These are phyloP conservation scores for Phortica okadai DNA, from an alignment of 2,888 invertebrate genomes.

Conservation along the genomic window DNA sequence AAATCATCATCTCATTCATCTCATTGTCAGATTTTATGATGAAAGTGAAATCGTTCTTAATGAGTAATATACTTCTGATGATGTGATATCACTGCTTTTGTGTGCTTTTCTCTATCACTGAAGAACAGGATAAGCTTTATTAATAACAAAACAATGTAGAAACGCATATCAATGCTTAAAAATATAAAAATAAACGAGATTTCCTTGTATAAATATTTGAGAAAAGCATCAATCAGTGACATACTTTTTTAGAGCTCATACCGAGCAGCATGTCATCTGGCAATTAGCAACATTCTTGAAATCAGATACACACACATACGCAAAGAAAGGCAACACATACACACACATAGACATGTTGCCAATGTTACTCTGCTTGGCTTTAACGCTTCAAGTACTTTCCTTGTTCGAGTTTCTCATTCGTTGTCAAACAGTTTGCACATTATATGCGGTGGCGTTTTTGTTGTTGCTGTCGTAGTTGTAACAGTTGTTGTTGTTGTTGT, in stretches of 20 bases:
- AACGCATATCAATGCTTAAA: neutral
- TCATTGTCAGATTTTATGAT: no score
- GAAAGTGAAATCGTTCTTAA: no score
- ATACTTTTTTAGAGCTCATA: neutral
- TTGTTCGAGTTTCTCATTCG: neutral
- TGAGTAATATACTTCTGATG: no score
- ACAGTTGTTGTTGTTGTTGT: slow-evolving; percentile 8
- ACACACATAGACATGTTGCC: neutral
- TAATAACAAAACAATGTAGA: neutral
- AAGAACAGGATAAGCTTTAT: neutral
- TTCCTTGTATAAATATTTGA: neutral
- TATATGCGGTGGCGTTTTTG: slow-evolving; percentile 1
- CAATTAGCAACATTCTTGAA: neutral
- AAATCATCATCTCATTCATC: no score
- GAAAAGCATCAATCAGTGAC: neutral
- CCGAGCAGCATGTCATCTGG: neutral
- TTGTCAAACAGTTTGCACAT: slow-evolving; percentile 1
- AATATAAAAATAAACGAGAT: no score
- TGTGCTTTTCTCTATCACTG: no score
- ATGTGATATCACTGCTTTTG: no score
- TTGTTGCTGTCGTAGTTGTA: slow-evolving; percentile 13
- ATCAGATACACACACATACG: neutral
- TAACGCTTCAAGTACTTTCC: slow-evolving; percentile 24
- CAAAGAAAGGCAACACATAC: neutral
- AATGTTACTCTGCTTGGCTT: neutral